phyloP scores from a whole-genome alignment of 2,113 vertebrate genomes.

The Sitta europaea region DNA sequence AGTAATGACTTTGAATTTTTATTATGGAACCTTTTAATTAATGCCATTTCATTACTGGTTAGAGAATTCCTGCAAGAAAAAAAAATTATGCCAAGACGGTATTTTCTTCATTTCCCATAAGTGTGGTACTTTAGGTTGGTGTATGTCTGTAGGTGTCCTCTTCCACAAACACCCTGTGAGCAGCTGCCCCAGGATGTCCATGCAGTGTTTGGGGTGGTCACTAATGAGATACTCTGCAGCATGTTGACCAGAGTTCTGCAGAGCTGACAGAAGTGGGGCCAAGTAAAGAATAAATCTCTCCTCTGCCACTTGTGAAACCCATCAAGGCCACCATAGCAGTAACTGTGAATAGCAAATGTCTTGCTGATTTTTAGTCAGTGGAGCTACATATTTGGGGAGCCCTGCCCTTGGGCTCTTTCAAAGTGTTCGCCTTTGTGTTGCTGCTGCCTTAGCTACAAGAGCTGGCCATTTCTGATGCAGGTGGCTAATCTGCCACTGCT shows the following conservation, averaged over 20 bases:
- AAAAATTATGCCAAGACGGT: not conserved
- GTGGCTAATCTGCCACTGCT: not conserved
- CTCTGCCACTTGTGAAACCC: not conserved
- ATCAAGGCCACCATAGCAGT: not conserved
- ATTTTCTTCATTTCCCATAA: not conserved
- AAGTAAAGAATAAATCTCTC: not conserved
- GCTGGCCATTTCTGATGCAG: not conserved
- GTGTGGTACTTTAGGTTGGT: not conserved
- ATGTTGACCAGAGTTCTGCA: not conserved
- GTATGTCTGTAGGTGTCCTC: not conserved
- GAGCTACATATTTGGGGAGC: not conserved
- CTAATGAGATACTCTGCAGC: not conserved
- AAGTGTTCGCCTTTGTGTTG: not conserved
- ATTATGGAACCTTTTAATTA: not conserved
- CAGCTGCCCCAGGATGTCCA: not conserved
- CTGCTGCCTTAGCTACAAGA: not conserved
- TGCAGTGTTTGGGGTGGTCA: not conserved
- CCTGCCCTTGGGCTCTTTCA: not conserved
- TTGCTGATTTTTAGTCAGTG: not conserved
- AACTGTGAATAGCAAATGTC: not conserved
- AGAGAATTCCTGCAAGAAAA: not conserved
- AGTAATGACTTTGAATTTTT: not conserved
- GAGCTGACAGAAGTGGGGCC: not conserved
- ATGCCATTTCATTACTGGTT: not conserved
- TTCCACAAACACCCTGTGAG: not conserved